Conservation (phyloP, 2,113 vertebrate genomes). For the Trinectes maculatus region DNA sequence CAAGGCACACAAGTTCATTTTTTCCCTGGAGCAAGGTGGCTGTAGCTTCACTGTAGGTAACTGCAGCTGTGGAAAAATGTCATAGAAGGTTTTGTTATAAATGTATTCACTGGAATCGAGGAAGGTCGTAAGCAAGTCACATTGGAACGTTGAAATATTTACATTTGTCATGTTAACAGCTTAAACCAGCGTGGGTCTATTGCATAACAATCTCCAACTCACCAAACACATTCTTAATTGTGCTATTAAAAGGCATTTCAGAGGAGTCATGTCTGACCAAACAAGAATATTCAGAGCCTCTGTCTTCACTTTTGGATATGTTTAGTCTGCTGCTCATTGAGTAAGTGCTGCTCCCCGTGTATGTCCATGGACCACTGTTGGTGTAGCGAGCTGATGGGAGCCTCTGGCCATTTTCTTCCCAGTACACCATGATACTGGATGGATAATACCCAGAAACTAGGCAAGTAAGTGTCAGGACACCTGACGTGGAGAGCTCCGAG, state of each 20-base stretch:
- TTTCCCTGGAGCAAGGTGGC: conserved; percentile 59
- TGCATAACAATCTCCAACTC: conserved; percentile 12
- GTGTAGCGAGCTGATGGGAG: conserved; percentile 40
- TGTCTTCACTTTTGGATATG: conserved; percentile 25
- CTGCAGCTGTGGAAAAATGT: conserved; percentile 41
- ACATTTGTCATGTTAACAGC: too few relatives aligned
- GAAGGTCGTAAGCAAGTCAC: neutral
- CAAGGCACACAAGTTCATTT: conserved; percentile 69
- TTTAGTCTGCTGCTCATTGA: conserved; percentile 71
- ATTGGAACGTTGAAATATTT: neutral
- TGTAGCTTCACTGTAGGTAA: conserved; percentile 43
- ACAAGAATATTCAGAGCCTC: conserved; percentile 63
- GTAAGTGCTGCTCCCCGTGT: conserved; percentile 39
- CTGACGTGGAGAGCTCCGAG: conserved; percentile 35
- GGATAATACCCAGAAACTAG: conserved; percentile 71
- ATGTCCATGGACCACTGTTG: conserved; percentile 57
- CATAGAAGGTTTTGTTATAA: neutral
- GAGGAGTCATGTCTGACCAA: conserved; percentile 74
- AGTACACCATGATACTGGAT: conserved; percentile 62
- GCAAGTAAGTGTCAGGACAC: conserved; percentile 53
- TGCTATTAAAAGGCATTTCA: conserved; percentile 15
- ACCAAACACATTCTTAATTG: conserved; percentile 70
- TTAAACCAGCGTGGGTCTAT: too few relatives aligned
- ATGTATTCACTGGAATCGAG: neutral
- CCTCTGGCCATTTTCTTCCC: conserved; percentile 59